Conservation (phyloP, 2,888 invertebrate species). For the Agonopterix arenella region DNA sequence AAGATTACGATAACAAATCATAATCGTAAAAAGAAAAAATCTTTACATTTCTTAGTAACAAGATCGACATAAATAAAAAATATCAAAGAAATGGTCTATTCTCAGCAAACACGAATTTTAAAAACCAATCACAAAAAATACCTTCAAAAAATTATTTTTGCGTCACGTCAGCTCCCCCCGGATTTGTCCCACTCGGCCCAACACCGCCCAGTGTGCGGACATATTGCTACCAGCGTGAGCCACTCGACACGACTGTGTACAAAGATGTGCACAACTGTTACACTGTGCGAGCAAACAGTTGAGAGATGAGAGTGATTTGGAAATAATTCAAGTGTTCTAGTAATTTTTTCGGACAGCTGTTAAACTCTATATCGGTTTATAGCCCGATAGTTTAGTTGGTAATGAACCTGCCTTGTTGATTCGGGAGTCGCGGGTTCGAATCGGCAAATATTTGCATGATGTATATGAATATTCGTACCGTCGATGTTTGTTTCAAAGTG, state of each 20-base stretch:
- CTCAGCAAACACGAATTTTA: too few species aligned
- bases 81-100: too few species aligned
- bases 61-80: too few species aligned
- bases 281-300: constrained; percentile 3
- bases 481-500: too few species aligned
- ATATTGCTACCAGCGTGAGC: constrained; percentile 32
- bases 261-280: constrained; percentile 19
- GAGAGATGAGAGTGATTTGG: constrained; percentile 19
- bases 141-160: background rate
- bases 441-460: too few species aligned
- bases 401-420: too few species aligned
- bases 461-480: background rate
- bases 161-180: background rate
- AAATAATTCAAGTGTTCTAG: constrained; percentile 20
- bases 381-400: too few species aligned
- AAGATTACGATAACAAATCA: too few species aligned
- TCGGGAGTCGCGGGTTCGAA: too few species aligned
- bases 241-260: constrained; percentile 15
- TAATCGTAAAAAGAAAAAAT: too few species aligned
- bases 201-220: constrained; percentile 28
- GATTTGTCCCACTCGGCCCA: background rate
- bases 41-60: too few species aligned
- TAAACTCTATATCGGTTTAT: background rate
- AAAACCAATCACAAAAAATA: background rate
- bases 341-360: too few species aligned